Percentiles rank a stretch among this genome's conserved stretches.
Evolutionary conservation across 2,797 vertebrate species (phyloP).

Genomic region (Acrossocheilus fasciatus): DNA sequence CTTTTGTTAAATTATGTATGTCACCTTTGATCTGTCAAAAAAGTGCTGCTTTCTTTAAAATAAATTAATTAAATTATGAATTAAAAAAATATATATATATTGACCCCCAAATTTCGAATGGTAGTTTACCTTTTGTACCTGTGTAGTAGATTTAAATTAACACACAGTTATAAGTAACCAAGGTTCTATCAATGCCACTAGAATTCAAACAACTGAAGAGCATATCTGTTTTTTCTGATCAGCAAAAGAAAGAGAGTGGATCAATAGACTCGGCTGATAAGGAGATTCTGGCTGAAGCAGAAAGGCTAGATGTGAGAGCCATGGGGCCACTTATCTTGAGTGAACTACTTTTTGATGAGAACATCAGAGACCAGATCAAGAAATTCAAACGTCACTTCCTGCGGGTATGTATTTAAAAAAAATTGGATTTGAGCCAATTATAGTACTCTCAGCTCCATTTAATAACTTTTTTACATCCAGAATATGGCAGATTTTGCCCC

Average conservation of each 20-base stretch:
- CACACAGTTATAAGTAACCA: neutral
- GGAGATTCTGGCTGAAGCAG: constrained; percentile 94
- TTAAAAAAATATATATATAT: neutral
- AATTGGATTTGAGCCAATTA: neutral
- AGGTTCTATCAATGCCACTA: neutral
- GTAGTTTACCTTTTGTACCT: neutral
- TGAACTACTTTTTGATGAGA: constrained; percentile 94
- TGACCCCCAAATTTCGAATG: neutral
- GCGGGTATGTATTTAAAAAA: constrained; percentile 75
- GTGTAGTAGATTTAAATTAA: neutral
- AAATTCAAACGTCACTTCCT: constrained; percentile 96
- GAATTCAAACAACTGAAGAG: neutral
- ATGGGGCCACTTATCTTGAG: constrained; percentile 96
- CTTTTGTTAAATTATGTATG: neutral
- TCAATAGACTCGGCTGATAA: constrained; percentile 91
- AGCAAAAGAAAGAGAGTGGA: constrained; percentile 95
- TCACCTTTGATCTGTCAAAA: neutral
- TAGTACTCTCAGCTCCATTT: neutral
- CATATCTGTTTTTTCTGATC: neutral
- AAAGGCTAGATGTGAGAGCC: constrained; percentile 94
- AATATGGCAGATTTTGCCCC: neutral
- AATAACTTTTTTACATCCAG: neutral
- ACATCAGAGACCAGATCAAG: constrained; percentile 95
- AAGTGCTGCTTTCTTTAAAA: neutral
- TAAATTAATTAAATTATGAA: too few relatives aligned